These are phyloP conservation scores for Drosophila vallismaia DNA, from an alignment of 2,888 invertebrate genomes.

Conservation along the genomic window DNA sequence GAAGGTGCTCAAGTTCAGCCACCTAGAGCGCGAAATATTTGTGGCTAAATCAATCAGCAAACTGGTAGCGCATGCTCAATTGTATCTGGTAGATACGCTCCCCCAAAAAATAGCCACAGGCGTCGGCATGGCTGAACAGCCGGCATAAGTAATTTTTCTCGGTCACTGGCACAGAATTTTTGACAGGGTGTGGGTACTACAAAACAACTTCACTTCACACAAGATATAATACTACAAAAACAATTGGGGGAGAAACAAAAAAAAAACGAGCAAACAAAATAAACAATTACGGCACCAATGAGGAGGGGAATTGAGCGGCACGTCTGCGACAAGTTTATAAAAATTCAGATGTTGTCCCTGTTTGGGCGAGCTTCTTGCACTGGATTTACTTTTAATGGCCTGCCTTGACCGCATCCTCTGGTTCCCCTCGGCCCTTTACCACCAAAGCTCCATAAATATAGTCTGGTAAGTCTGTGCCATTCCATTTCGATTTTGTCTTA, in stretches of 20 bases:
- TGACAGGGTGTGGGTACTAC: conserved; percentile 57
- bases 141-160: conserved; percentile 58
- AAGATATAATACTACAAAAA: conserved; percentile 13
- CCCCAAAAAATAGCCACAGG: conserved; percentile 25
- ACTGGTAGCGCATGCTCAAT: conserved; percentile 48
- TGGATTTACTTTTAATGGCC: conserved; percentile 73
- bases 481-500: conserved; percentile 37
- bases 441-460: background rate
- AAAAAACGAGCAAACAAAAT: conserved; percentile 15
- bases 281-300: conserved; percentile 52
- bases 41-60: conserved; percentile 44
- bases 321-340: conserved; percentile 66
- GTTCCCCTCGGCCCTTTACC: background rate
- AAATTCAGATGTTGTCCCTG: conserved; percentile 60
- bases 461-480: conserved; percentile 20
- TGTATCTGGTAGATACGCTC: conserved; percentile 40
- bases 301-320: conserved; percentile 42
- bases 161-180: conserved; percentile 74
- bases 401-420: conserved; percentile 47
- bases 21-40: conserved; percentile 33
- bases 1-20: conserved; percentile 36
- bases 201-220: conserved; percentile 41
- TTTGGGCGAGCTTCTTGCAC: conserved; percentile 60
- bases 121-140: conserved; percentile 36
- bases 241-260: conserved; percentile 12